Percentiles rank a stretch among this genome's conserved stretches.
phyloP scores from a whole-genome alignment of 2,888 invertebrate genomes.

The Protula sp. region DNA sequence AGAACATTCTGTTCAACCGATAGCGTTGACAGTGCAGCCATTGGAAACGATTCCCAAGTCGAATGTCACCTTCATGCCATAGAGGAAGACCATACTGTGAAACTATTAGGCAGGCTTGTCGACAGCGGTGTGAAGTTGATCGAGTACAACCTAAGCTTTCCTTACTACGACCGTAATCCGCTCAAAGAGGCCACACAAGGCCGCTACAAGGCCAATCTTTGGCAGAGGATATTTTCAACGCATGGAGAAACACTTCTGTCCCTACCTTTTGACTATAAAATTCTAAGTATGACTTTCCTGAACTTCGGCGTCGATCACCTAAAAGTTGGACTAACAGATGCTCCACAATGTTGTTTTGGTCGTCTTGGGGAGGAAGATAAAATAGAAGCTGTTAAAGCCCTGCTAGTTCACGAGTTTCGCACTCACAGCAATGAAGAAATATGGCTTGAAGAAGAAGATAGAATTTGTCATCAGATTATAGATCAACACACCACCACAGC shows the following conservation, averaged over 20 bases:
- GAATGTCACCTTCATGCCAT: too few relatives aligned
- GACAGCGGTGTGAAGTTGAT: constrained; percentile 24
- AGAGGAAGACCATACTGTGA: too few relatives aligned
- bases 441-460: too few relatives aligned
- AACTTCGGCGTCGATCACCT: constrained; percentile 50
- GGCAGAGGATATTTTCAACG: constrained; percentile 32
- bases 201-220: constrained; percentile 15
- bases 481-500: too few relatives aligned
- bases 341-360: too few relatives aligned
- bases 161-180: constrained; percentile 21
- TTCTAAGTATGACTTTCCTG: constrained; percentile 44
- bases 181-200: constrained; percentile 9
- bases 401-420: constrained; percentile 25
- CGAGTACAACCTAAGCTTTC: constrained; percentile 20
- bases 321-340: too few relatives aligned
- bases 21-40: too few relatives aligned
- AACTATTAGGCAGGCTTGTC: too few relatives aligned
- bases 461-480: too few relatives aligned
- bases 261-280: constrained; percentile 48
- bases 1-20: too few relatives aligned
- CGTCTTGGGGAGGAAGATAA: constrained; percentile 22
- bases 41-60: too few relatives aligned
- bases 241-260: constrained; percentile 48
- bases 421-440: too few relatives aligned
- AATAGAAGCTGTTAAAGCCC: constrained; percentile 13